phyloP scores from a whole-genome alignment of 2,113 vertebrate species.

The Thymallus thymallus region DNA sequence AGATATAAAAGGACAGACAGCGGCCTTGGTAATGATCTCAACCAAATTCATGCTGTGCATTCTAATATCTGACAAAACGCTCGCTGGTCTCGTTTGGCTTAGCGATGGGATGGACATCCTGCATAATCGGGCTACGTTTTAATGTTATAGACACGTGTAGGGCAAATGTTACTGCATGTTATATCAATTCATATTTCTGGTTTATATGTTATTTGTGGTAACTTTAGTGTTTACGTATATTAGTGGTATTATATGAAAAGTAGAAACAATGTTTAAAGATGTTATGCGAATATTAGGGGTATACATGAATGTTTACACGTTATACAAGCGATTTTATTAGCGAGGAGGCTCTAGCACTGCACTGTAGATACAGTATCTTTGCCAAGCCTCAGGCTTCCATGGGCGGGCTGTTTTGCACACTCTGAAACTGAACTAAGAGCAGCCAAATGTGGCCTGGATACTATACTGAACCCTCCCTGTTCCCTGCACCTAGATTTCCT shows the following conservation, averaged over 20 bases:
- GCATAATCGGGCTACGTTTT: neutral
- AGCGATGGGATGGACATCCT: neutral
- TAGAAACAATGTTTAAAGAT: neutral
- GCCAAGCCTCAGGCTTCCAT: conserved; percentile 10
- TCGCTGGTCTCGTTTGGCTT: neutral
- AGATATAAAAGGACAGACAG: conserved; percentile 62
- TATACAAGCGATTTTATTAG: neutral
- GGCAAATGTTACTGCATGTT: neutral
- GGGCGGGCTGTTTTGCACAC: conserved; percentile 4
- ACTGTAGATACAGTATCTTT: conserved; percentile 5
- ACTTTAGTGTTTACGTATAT: neutral
- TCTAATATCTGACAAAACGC: conserved; percentile 34
- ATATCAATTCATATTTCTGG: neutral
- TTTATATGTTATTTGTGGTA: neutral
- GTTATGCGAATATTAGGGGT: neutral
- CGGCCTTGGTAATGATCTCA: conserved; percentile 71
- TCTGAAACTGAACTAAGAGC: conserved; percentile 5
- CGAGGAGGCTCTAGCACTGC: neutral
- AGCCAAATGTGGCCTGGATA: conserved; percentile 5
- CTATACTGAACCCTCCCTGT: neutral
- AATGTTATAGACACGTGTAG: neutral
- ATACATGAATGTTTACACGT: neutral
- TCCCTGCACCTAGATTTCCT: neutral
- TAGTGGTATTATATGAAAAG: neutral
- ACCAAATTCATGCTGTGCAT: conserved; percentile 65